A percentile compares a stretch with the other conserved stretches of the same genome.
Conservation (phyloP, 2,113 vertebrate genomes). For the Limanda limanda region DNA sequence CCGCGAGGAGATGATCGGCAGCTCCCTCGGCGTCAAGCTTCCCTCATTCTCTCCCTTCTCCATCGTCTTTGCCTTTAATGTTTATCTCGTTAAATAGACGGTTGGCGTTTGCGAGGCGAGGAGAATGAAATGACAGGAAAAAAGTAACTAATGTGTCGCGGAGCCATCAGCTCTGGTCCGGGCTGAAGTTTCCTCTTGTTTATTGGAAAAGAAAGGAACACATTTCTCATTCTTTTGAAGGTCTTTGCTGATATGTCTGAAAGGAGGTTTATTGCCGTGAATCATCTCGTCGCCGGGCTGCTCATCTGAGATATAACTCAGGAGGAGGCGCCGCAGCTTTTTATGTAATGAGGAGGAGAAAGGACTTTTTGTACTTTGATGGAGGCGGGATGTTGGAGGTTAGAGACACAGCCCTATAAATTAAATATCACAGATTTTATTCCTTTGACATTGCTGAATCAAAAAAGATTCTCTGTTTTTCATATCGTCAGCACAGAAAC, state of each 20-base stretch:
- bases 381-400: not conserved
- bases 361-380: conserved; percentile 27
- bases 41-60: not conserved
- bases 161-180: conserved; percentile 20
- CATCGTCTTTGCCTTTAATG: conserved; percentile 35
- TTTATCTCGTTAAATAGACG: conserved; percentile 56
- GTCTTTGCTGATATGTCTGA: conserved; percentile 28
- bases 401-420: conserved; percentile 1
- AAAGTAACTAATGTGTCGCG: conserved; percentile 35
- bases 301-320: too few species aligned
- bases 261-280: conserved; percentile 49
- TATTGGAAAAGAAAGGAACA: conserved; percentile 16
- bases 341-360: conserved; percentile 26
- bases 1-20: conserved; percentile 50
- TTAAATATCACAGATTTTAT: conserved; percentile 13
- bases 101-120: conserved; percentile 5
- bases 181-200: not conserved
- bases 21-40: conserved; percentile 13
- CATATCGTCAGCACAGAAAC: not conserved
- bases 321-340: conserved; percentile 18
- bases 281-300: conserved; percentile 15
- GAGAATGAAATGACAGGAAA: conserved; percentile 27
- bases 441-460: not conserved
- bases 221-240: conserved; percentile 45
- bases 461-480: not conserved